Conservation (phyloP, 2,113 vertebrate genomes). For the Microcebus lehilahytsara region DNA sequence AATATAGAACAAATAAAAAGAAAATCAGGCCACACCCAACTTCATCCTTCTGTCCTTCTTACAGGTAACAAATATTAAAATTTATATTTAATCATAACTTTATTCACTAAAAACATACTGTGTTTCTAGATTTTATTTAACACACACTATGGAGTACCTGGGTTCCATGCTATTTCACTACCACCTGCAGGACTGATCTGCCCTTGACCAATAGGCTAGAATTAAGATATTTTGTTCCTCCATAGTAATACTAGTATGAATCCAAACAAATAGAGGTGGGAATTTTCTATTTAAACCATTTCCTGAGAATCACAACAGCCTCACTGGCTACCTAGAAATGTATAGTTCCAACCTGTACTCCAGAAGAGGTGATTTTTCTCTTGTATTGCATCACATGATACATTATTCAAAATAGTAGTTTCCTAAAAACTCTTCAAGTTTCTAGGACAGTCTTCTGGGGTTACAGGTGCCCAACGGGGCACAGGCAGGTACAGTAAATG, state of each 20-base stretch:
- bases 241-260: neutral
- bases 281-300: neutral
- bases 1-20: neutral
- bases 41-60: neutral
- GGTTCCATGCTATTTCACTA: neutral
- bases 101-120: neutral
- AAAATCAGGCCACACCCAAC: neutral
- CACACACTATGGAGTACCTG: neutral
- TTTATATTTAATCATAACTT: neutral
- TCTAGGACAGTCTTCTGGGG: neutral
- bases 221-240: neutral
- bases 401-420: constrained; percentile 20
- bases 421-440: neutral
- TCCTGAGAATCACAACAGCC: neutral
- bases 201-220: neutral
- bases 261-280: neutral
- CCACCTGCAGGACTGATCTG: neutral
- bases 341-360: neutral
- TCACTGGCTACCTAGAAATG: neutral
- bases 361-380: neutral
- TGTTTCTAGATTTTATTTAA: neutral
- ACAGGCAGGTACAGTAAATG: neutral
- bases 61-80: neutral
- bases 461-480: neutral
- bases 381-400: neutral